phyloP scores from a whole-genome alignment of 2,888 invertebrate species.

The Conistra vaccinii region DNA sequence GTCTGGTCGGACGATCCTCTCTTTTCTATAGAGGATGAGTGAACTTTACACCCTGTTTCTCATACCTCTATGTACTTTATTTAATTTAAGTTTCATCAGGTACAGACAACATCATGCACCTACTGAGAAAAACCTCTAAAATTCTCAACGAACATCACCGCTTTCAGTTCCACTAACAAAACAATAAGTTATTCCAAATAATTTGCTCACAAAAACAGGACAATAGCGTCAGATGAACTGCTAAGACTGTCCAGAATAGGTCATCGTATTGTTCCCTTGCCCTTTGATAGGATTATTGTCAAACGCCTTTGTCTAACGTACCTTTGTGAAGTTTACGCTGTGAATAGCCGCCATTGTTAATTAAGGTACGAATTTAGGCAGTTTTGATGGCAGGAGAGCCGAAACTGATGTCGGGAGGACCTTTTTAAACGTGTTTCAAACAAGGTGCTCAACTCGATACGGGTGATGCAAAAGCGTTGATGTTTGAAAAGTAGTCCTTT shows the following conservation, averaged over 20 bases:
- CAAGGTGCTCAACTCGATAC: conserved; percentile 15
- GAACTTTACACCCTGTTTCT: too few species aligned
- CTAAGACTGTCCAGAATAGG: conserved; percentile 59
- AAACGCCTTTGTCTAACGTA: conserved; percentile 65
- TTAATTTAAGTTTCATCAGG: neutral
- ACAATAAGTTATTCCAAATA: conserved; percentile 44
- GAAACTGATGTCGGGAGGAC: conserved; percentile 23
- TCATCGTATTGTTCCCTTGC: conserved; percentile 63
- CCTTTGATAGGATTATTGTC: conserved; percentile 70
- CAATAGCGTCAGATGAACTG: conserved; percentile 53
- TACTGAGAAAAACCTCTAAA: neutral
- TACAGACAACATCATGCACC: neutral
- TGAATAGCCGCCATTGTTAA: conserved; percentile 58
- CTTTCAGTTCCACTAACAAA: conserved; percentile 5
- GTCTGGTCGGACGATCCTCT: too few species aligned
- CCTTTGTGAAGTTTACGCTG: conserved; percentile 64
- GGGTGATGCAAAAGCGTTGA: conserved; percentile 17
- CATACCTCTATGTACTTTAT: too few species aligned
- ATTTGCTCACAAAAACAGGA: conserved; percentile 49
- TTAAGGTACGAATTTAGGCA: conserved; percentile 55
- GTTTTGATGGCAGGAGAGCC: conserved; percentile 49
- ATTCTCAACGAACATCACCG: neutral
- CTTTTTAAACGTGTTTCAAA: conserved; percentile 41
- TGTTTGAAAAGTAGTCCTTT: conserved; percentile 29
- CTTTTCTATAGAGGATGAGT: too few species aligned